These are phyloP conservation scores for Cyprinodon diabolis DNA, from an alignment of 2,797 vertebrate species.

Conservation along the genomic window DNA sequence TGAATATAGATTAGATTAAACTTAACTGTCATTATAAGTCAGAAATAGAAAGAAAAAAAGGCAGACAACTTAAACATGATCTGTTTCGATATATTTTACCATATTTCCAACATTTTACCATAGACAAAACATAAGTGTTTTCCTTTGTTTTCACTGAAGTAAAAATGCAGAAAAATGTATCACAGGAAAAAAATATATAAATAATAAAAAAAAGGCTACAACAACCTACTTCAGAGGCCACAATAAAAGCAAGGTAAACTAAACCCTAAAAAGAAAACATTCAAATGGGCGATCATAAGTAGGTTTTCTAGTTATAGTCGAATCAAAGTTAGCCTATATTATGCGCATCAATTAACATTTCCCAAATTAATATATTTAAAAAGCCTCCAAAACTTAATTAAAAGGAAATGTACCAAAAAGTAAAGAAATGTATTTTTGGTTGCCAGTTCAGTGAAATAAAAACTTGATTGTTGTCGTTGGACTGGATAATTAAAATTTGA, in stretches of 20 bases:
- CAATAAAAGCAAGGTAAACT: neutral
- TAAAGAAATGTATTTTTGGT: neutral
- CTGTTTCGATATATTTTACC: neutral
- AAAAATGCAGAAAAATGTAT: neutral
- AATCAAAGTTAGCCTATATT: neutral
- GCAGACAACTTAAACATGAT: no score
- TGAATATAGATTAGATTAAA: no score
- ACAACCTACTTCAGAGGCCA: no score
- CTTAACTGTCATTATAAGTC: no score
- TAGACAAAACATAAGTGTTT: neutral
- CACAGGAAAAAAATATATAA: neutral
- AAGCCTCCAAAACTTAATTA: neutral
- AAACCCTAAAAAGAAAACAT: neutral
- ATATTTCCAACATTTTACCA: neutral
- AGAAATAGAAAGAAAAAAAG: no score
- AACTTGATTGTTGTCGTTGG: neutral
- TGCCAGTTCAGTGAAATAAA: no score
- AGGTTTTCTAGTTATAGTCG: neutral
- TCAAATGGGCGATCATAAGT: neutral
- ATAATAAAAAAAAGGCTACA: no score
- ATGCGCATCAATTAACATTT: accelerated
- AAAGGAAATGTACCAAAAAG: neutral
- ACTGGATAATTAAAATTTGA: no score
- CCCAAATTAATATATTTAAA: constrained; percentile 30
- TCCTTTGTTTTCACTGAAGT: neutral